Percentiles rank a stretch among this genome's conserved stretches.
phyloP scores from a whole-genome alignment of 1,140 invertebrate species.

The Pseudomyrmex gracilis region DNA sequence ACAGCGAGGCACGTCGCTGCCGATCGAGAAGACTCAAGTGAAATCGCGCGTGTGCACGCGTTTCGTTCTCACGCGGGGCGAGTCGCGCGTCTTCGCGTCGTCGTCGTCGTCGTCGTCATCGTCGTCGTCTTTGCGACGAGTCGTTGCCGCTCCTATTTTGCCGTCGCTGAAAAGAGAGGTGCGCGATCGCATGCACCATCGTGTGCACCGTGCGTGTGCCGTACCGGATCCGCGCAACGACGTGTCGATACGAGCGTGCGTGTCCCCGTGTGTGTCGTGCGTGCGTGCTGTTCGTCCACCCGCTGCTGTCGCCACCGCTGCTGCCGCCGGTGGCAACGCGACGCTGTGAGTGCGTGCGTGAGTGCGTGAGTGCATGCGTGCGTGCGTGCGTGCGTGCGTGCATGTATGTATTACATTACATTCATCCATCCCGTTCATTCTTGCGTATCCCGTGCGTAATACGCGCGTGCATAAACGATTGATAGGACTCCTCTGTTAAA shows the following conservation, averaged over 20 bases:
- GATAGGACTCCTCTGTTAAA: too few species aligned
- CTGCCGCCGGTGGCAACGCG: constrained; percentile 26
- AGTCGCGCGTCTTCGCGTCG: not conserved
- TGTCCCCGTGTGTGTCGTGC: not conserved
- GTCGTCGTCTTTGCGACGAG: constrained; percentile 62
- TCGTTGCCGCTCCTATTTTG: too few species aligned
- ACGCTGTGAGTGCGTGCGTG: constrained; percentile 30
- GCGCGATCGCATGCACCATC: constrained; percentile 1
- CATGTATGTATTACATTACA: too few species aligned
- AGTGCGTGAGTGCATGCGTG: not conserved
- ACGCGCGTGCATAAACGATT: too few species aligned
- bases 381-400: constrained; percentile 34
- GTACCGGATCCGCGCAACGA: not conserved
- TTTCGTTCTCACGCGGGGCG: constrained; percentile 62
- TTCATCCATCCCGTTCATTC: not conserved
- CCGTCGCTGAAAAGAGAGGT: constrained; percentile 4
- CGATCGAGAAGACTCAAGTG: constrained; percentile 66
- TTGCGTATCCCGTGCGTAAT: too few species aligned
- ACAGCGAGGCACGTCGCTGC: not conserved
- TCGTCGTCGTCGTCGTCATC: constrained; percentile 48
- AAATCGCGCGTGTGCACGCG: constrained; percentile 76
- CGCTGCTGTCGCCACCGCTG: not conserved
- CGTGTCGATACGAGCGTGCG: constrained; percentile 29
- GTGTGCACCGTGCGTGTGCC: not conserved
- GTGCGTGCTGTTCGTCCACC: not conserved